Base-by-base conservation (phyloP, 2,888 invertebrate genomes). In the Orchesellides sinensis region DNA sequence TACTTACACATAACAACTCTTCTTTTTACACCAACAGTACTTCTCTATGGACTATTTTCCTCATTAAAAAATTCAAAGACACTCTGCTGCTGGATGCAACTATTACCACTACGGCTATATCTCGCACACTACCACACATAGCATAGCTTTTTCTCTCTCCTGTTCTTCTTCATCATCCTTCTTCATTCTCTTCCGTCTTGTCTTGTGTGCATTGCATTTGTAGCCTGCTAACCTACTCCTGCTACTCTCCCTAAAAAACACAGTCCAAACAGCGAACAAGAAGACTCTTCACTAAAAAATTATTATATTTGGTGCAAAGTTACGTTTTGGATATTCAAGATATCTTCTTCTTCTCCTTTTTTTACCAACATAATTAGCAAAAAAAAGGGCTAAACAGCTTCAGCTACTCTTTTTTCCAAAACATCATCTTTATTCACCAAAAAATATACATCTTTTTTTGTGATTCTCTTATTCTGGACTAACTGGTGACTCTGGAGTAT, bases 141-240 rank as follows among this genome's bases (percentile, higher is more conserved):
- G 12, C 6, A 6, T 35, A 35, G 8, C 6, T 12, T 35, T 10
- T 12, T 35, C 40, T 35, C 40, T 10, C 40, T 10, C 40, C 12
- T 12, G 12, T 12, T 12, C 40, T 35, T 12, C n/a, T n/a, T n/a
- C n/a, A n/a, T n/a, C n/a, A n/a, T n/a, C n/a, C n/a, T n/a, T n/a
- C n/a, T n/a, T n/a, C n/a, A n/a, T n/a, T n/a, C n/a, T n/a, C n/a
- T n/a, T n/a, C n/a, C n/a, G n/a, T n/a, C n/a, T n/a, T n/a, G n/a
- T n/a, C n/a, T n/a, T n/a, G n/a, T n/a, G n/a, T n/a, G n/a, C n/a
- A n/a, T n/a, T n/a, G n/a, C n/a, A n/a, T n/a, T 35, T 35, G 19
- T 52, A 52, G 52, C 52, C 52, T 52, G 52, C 52, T 52, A 52
- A 52, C 52, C 52, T 52, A 52, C 52, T 52, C 17, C 52, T 21